Conservation (phyloP, 2,888 invertebrate species). For the Rhagonycha lutea region DNA sequence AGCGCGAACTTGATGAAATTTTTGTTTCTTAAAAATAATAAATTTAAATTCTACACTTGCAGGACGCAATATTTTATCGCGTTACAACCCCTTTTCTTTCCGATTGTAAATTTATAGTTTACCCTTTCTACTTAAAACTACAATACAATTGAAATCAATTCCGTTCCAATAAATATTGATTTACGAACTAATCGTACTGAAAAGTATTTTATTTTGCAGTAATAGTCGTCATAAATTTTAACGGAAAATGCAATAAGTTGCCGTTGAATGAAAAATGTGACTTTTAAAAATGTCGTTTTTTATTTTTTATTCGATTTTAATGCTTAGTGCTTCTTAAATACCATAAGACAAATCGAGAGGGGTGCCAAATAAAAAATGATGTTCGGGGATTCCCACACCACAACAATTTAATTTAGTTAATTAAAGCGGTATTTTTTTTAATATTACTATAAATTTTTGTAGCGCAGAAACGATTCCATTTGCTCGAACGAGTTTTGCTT, state of each 20-base stretch:
- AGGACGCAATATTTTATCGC: conserved; percentile 42
- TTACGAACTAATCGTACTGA: conserved; percentile 50
- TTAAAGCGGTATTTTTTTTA: neutral
- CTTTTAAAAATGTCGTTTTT: neutral
- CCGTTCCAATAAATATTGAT: conserved; percentile 52
- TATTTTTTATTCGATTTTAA: neutral
- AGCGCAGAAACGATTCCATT: neutral
- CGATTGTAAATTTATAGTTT: conserved; percentile 47
- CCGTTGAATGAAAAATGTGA: neutral
- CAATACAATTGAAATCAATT: conserved; percentile 47
- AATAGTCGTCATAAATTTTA: conserved; percentile 49
- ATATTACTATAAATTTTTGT: neutral
- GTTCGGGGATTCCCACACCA: neutral
- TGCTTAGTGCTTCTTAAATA: neutral
- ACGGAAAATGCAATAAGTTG: conserved; percentile 7
- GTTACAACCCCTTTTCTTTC: conserved; percentile 16
- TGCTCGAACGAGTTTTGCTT: neutral
- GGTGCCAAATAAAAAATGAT: neutral
- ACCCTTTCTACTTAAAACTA: conserved; percentile 36
- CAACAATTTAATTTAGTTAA: neutral
- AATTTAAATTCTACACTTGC: conserved; percentile 40
- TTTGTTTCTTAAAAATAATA: neutral
- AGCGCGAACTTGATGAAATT: neutral
- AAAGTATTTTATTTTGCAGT: conserved; percentile 52
- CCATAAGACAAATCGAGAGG: neutral